Evolutionary conservation across 1,140 invertebrate species (phyloP).

Genomic region (Leptopilina clavipes): DNA sequence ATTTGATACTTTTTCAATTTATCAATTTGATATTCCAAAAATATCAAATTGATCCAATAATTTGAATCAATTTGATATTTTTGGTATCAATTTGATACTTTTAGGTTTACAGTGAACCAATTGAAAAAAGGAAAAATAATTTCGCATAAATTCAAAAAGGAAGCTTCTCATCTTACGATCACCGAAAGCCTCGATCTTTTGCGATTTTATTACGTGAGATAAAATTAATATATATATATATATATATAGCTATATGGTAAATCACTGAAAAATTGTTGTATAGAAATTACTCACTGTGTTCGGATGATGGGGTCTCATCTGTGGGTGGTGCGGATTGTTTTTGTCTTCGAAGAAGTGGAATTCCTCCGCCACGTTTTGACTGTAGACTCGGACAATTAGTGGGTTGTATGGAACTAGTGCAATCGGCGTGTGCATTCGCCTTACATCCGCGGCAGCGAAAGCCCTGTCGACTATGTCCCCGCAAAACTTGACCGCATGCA

Average conservation of each 20-base stretch:
- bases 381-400: constrained; percentile 65
- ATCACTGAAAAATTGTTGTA: too few relatives aligned
- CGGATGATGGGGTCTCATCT: constrained; percentile 61
- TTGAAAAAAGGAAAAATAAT: too few relatives aligned
- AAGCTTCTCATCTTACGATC: not conserved
- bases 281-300: constrained; percentile 74
- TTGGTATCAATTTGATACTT: too few relatives aligned
- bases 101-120: too few relatives aligned
- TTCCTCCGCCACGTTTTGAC: constrained; percentile 83
- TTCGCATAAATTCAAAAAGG: too few relatives aligned
- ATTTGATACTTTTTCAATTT: too few relatives aligned
- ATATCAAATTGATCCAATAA: too few relatives aligned
- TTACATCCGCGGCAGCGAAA: constrained; percentile 92
- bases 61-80: too few relatives aligned
- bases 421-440: constrained; percentile 93
- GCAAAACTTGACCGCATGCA: constrained; percentile 92
- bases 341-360: constrained; percentile 89
- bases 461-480: constrained; percentile 94
- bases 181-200: constrained; percentile 1
- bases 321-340: constrained; percentile 80
- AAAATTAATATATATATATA: too few relatives aligned
- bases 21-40: too few relatives aligned
- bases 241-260: too few relatives aligned
- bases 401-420: constrained; percentile 73
- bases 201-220: not conserved